A percentile compares a stretch with the other conserved stretches of the same genome.
Conservation (phyloP, 2,797 vertebrate genomes). For the Mormyrus hasselquistii region DNA sequence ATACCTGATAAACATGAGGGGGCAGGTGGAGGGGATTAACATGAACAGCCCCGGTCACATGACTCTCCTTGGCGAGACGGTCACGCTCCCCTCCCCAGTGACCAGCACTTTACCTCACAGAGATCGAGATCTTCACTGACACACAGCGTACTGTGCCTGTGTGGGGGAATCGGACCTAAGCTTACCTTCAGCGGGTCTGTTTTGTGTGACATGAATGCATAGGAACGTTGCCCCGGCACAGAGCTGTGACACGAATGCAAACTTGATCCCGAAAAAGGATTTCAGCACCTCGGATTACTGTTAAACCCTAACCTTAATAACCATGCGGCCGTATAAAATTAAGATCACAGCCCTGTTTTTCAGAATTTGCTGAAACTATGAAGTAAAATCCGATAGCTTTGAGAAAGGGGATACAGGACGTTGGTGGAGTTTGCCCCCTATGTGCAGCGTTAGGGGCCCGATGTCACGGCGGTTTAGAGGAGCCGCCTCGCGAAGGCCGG, state of each 20-base stretch:
- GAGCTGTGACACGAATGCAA: not conserved
- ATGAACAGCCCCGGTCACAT: not conserved
- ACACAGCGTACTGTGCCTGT: not conserved
- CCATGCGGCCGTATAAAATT: not conserved
- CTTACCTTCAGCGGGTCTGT: not conserved
- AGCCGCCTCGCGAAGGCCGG: not conserved
- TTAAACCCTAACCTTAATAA: not conserved
- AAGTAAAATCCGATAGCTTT: conserved; percentile 8
- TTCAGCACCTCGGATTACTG: not conserved
- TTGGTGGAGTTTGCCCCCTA: not conserved
- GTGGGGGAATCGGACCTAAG: not conserved
- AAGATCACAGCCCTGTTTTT: not conserved
- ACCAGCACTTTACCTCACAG: not conserved
- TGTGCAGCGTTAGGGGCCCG: not conserved
- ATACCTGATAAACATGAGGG: not conserved
- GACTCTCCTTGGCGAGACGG: not conserved
- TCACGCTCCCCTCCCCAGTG: not conserved
- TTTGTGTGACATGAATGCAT: not conserved
- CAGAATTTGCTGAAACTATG: not conserved
- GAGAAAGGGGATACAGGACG: not conserved
- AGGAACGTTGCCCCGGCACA: not conserved
- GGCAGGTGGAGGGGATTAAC: not conserved
- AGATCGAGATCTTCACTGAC: not conserved
- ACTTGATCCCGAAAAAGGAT: not conserved
- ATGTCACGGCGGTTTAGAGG: not conserved